phyloP scores from a whole-genome alignment of 2,888 invertebrate genomes.

The Micoletzkya japonica region DNA sequence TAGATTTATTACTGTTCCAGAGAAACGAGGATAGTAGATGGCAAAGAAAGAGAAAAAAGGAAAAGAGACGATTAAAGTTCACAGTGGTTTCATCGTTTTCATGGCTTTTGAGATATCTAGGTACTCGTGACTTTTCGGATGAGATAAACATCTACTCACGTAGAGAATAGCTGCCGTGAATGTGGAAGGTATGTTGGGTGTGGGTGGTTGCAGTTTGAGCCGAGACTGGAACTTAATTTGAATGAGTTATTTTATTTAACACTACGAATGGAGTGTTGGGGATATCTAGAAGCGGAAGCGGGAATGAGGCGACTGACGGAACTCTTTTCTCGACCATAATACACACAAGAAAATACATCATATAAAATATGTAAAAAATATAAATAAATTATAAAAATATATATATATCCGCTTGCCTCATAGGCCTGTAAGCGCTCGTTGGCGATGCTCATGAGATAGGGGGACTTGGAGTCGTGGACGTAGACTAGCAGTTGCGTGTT shows the following conservation, averaged over 20 bases:
- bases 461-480: slow-evolving; percentile 35
- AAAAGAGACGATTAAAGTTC: no score
- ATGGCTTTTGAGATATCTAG: slow-evolving; percentile 29
- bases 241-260: background rate
- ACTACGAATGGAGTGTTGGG: no score
- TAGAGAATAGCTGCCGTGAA: slow-evolving; percentile 39
- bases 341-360: no score
- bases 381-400: no score
- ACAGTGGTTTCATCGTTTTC: no score
- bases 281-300: no score
- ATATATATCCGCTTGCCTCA: slow-evolving; percentile 32
- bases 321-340: no score
- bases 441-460: slow-evolving; percentile 32
- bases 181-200: slow-evolving; percentile 33
- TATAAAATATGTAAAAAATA: no score
- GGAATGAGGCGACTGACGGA: no score
- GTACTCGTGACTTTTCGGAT: background rate
- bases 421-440: slow-evolving; percentile 35
- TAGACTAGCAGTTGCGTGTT: slow-evolving; percentile 44
- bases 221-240: slow-evolving; percentile 1
- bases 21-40: background rate
- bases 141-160: slow-evolving; percentile 26
- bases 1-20: background rate
- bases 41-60: background rate
- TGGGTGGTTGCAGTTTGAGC: slow-evolving; percentile 37